phyloP scores from a whole-genome alignment of 2,888 invertebrate species.

The Agriotes lineatus region DNA sequence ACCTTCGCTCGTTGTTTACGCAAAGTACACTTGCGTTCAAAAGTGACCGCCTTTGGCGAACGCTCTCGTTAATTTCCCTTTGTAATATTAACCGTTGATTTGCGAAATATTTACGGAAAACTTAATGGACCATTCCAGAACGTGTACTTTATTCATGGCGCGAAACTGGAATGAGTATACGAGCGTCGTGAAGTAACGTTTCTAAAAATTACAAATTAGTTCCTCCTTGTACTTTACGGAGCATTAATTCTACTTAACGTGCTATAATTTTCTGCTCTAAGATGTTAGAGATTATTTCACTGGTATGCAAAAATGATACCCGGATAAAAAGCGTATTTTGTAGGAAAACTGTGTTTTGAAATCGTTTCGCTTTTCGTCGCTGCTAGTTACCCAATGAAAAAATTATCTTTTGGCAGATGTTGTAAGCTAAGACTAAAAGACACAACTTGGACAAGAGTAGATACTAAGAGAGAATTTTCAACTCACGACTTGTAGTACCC shows the following conservation, averaged over 20 bases:
- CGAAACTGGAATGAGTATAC: not conserved
- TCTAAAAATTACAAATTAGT: conserved; percentile 34
- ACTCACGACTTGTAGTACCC: too few relatives aligned
- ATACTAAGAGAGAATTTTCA: too few relatives aligned
- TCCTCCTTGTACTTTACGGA: conserved; percentile 29
- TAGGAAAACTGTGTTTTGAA: too few relatives aligned
- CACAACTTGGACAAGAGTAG: too few relatives aligned
- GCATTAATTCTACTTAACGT: conserved; percentile 29
- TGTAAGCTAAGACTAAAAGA: too few relatives aligned
- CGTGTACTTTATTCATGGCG: not conserved
- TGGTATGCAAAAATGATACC: not conserved
- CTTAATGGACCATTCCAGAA: not conserved
- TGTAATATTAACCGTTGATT: too few relatives aligned
- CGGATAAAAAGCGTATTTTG: too few relatives aligned
- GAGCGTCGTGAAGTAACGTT: conserved; percentile 9
- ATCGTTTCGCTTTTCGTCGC: too few relatives aligned
- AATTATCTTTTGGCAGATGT: too few relatives aligned
- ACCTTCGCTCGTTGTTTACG: conserved; percentile 6
- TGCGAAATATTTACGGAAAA: too few relatives aligned
- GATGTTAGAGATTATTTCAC: conserved; percentile 11
- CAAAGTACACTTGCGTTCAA: not conserved
- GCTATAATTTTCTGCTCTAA: conserved; percentile 10
- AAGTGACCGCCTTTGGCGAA: not conserved
- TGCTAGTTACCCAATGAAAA: too few relatives aligned
- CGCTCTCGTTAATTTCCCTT: not conserved